phyloP scores from a whole-genome alignment of 1,140 invertebrate species.

The Phymorhynchus buccinoides region DNA sequence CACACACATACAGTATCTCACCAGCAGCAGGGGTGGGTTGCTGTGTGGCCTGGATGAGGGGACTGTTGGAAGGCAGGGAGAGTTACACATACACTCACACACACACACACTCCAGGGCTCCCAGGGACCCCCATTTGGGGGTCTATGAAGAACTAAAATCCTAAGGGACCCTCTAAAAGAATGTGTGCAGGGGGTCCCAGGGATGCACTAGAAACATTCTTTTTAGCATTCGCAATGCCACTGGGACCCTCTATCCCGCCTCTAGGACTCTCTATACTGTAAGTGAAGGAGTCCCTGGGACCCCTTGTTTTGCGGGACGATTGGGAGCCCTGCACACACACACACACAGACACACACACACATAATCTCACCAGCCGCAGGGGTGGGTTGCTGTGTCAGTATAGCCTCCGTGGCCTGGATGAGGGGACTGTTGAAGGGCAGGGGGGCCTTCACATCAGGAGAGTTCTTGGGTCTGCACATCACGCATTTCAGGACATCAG shows the following conservation, averaged over 20 bases:
- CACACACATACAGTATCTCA: slow-evolving; percentile 24
- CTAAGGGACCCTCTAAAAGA: no score
- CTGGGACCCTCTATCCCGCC: no score
- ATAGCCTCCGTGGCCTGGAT: slow-evolving; percentile 73
- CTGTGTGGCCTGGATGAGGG: slow-evolving; percentile 68
- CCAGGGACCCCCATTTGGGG: no score
- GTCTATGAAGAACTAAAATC: no score
- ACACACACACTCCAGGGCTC: no score
- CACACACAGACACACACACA: neutral
- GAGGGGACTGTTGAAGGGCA: slow-evolving; percentile 71
- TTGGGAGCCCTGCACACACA: no score
- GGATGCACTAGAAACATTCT: no score
- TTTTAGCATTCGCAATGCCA: no score
- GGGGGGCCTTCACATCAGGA: slow-evolving; percentile 68
- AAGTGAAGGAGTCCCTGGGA: no score
- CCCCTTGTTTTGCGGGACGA: no score
- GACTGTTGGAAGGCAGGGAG: slow-evolving; percentile 71
- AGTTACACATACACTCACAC: slow-evolving; percentile 70
- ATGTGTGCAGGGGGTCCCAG: no score
- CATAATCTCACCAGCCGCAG: slow-evolving; percentile 49
- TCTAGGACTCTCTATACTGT: no score
- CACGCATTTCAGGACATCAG: neutral
- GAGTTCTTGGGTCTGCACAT: slow-evolving; percentile 56
- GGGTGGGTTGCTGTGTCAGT: slow-evolving; percentile 60
- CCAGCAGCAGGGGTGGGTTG: slow-evolving; percentile 57